Conservation (phyloP, 2,888 invertebrate species). For the Clivina fossor region DNA sequence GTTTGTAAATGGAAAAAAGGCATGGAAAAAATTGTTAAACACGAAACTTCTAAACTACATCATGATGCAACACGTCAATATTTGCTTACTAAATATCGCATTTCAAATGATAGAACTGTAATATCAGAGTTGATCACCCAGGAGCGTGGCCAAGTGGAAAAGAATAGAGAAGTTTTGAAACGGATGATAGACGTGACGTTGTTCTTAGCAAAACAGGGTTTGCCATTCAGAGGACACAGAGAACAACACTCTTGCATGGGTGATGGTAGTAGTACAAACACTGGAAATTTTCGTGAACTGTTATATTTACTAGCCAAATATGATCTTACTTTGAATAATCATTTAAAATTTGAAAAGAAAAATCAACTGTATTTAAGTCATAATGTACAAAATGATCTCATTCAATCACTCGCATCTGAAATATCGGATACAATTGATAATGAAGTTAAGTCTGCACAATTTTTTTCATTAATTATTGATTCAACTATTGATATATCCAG, state of each 20-base stretch:
- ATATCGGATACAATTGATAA: constrained; percentile 7
- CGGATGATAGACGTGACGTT: background rate
- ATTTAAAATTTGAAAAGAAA: constrained; percentile 8
- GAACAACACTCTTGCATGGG: constrained; percentile 1
- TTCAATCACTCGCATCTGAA: background rate
- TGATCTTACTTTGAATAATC: background rate
- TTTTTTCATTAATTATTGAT: constrained; percentile 5
- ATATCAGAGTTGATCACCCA: background rate
- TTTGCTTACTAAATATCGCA: constrained; percentile 4
- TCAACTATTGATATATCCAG: constrained; percentile 5
- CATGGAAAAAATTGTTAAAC: constrained; percentile 1
- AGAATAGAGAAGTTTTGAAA: constrained; percentile 2
- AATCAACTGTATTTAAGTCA: constrained; percentile 3
- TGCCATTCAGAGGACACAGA: constrained; percentile 4
- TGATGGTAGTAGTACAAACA: constrained; percentile 1
- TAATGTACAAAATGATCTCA: constrained; percentile 5
- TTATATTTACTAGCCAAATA: constrained; percentile 4
- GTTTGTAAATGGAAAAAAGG: constrained; percentile 9
- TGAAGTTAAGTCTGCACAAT: constrained; percentile 5
- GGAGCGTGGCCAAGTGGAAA: background rate
- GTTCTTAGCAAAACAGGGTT: constrained; percentile 13
- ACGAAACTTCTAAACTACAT: constrained; percentile 3
- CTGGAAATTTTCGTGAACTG: constrained; percentile 1
- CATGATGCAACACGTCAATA: background rate
- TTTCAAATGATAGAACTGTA: constrained; percentile 5